Conservation (phyloP, 2,113 vertebrate species). For the Psammodynastes pulverulentus region DNA sequence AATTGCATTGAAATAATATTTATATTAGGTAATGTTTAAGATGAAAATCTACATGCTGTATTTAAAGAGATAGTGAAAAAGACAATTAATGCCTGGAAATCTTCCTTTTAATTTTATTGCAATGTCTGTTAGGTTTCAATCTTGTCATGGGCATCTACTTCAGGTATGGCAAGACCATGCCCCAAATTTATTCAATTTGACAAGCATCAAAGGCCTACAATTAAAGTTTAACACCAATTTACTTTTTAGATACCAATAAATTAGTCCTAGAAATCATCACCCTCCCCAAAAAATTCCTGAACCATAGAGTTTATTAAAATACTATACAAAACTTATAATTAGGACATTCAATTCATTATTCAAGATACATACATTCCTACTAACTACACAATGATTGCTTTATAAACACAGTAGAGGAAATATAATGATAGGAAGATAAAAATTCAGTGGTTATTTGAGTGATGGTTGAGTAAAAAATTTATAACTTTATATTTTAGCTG, state of each 20-base stretch:
- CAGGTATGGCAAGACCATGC: neutral
- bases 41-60: neutral
- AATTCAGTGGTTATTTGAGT: constrained; percentile 11
- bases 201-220: neutral
- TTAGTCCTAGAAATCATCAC: constrained; percentile 23
- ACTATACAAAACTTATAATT: constrained; percentile 46
- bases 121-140: neutral
- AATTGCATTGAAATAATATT: neutral
- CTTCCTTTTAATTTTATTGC: neutral
- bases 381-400: constrained; percentile 55
- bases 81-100: neutral
- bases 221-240: neutral
- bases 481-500: neutral
- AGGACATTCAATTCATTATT: constrained; percentile 66
- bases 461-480: constrained; percentile 14
- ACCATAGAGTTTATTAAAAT: constrained; percentile 61
- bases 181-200: neutral
- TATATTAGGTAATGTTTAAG: neutral
- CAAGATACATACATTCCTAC: constrained; percentile 57
- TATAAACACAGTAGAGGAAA: constrained; percentile 44
- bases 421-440: constrained; percentile 44
- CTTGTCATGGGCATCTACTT: neutral
- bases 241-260: constrained; percentile 6
- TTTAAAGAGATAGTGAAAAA: constrained; percentile 1
- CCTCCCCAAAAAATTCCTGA: constrained; percentile 37